Evolutionary conservation across 2,113 vertebrate species (phyloP).

Genomic region (Onychostoma macrolepis): DNA sequence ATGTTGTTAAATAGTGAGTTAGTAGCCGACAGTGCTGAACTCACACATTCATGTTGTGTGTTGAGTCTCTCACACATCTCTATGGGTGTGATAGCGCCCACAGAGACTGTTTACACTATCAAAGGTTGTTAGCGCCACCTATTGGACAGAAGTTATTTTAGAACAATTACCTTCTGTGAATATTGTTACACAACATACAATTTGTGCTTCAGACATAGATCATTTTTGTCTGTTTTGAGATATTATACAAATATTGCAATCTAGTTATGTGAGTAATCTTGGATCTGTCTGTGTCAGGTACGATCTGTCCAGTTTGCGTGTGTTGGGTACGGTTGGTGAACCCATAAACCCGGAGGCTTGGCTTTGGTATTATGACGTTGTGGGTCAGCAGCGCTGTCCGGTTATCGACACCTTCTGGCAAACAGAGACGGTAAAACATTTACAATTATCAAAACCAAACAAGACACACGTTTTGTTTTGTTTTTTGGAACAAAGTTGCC

Average conservation of each 20-base stretch:
- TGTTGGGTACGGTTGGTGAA: constrained; percentile 81
- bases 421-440: constrained; percentile 78
- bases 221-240: neutral
- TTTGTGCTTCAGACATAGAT: neutral
- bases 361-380: constrained; percentile 78
- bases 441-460: neutral
- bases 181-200: neutral
- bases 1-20: neutral
- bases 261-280: neutral
- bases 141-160: neutral
- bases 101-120: neutral
- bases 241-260: neutral
- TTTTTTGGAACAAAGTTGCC: neutral
- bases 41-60: neutral
- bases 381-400: constrained; percentile 78
- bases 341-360: constrained; percentile 84
- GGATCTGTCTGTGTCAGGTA: constrained; percentile 64
- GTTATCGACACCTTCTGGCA: constrained; percentile 85
- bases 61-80: neutral
- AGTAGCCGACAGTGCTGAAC: neutral
- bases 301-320: constrained; percentile 76
- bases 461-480: neutral
- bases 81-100: neutral
- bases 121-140: neutral
- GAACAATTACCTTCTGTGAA: neutral